Conservation (phyloP, 2,113 vertebrate genomes). For the Coptodon rendalli region DNA sequence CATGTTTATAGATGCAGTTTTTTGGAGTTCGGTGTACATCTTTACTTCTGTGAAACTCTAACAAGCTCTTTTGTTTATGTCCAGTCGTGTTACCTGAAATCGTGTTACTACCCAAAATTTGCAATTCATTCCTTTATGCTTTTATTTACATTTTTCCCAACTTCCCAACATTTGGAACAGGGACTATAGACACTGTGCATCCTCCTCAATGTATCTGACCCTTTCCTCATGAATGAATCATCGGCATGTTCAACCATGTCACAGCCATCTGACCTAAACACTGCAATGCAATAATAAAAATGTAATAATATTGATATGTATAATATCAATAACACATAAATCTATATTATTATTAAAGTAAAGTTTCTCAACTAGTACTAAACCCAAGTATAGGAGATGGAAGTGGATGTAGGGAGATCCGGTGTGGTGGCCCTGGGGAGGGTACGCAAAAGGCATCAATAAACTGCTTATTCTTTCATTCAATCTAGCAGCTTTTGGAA, state of each 20-base stretch:
- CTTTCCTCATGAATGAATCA: background rate
- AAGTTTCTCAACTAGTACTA: background rate
- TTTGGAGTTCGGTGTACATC: background rate
- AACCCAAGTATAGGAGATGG: background rate
- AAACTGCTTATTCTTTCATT: background rate
- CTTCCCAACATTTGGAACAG: background rate
- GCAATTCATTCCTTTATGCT: background rate
- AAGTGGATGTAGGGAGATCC: background rate
- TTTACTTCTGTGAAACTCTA: background rate
- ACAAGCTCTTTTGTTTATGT: background rate
- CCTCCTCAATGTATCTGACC: background rate
- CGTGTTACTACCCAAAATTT: background rate
- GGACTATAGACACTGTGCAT: accelerated
- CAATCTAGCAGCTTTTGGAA: conserved; percentile 12
- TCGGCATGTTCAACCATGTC: background rate
- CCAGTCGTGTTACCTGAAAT: background rate
- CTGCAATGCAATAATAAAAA: background rate
- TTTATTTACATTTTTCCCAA: background rate
- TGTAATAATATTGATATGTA: background rate
- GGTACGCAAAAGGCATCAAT: background rate
- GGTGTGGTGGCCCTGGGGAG: background rate
- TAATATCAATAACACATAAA: background rate
- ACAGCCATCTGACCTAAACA: background rate
- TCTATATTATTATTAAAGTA: background rate
- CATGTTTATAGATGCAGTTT: background rate